phyloP scores from a whole-genome alignment of 2,797 vertebrate genomes.

The Gobionotothen gibberifrons region DNA sequence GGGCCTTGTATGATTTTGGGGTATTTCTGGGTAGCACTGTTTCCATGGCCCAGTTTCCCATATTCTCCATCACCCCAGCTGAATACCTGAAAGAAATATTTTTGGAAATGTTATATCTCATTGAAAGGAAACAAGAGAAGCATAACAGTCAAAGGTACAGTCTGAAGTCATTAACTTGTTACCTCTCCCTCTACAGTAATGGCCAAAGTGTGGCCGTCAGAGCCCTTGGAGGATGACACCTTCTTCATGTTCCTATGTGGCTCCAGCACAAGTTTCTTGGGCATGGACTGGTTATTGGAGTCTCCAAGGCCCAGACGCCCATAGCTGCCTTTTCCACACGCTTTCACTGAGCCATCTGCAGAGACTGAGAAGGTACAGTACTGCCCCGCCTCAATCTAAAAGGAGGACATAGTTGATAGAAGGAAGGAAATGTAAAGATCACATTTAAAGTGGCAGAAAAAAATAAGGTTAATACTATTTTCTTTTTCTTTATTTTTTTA shows the following conservation, averaged over 20 bases:
- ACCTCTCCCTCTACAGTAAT: conserved; percentile 87
- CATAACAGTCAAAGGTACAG: background rate
- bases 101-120: background rate
- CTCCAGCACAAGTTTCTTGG: conserved; percentile 88
- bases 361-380: conserved; percentile 89
- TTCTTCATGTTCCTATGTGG: conserved; percentile 87
- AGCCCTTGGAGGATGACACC: conserved; percentile 88
- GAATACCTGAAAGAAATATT: conserved; percentile 76
- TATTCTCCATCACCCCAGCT: conserved; percentile 91
- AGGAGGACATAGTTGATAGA: conserved; percentile 8
- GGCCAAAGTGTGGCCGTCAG: conserved; percentile 88
- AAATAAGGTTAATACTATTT: too few relatives aligned
- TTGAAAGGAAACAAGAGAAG: background rate
- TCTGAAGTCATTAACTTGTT: background rate
- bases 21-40: conserved; percentile 89
- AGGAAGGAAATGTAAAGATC: too few relatives aligned
- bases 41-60: conserved; percentile 88
- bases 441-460: too few relatives aligned
- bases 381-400: conserved; percentile 88
- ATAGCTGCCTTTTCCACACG: conserved; percentile 89
- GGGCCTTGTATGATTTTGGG: conserved; percentile 89
- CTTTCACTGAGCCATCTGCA: conserved; percentile 86
- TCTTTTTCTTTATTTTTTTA: too few relatives aligned
- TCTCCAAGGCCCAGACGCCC: conserved; percentile 87
- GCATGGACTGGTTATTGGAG: conserved; percentile 89